phyloP scores from a whole-genome alignment of 2,113 vertebrate genomes.

The Bufo gargarizans region DNA sequence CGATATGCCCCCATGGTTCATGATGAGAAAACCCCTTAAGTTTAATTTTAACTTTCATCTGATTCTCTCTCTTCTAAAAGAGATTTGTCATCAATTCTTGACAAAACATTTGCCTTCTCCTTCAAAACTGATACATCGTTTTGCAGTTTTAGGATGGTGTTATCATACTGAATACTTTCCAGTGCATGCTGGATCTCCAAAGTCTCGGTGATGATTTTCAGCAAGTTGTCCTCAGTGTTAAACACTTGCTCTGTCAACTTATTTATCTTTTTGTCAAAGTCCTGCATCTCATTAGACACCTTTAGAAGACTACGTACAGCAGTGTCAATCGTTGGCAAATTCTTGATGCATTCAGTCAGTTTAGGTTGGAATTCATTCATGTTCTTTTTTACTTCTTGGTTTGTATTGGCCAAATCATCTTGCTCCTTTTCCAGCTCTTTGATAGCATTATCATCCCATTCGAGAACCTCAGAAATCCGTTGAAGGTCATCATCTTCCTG shows the following conservation, averaged over 20 bases:
- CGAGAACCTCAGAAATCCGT: constrained; percentile 73
- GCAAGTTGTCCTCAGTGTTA: constrained; percentile 81
- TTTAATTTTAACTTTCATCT: constrained; percentile 57
- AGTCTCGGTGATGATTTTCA: constrained; percentile 79
- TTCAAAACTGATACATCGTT: constrained; percentile 72
- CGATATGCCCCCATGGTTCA: no score
- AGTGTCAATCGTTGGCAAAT: constrained; percentile 83
- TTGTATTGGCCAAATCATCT: constrained; percentile 67
- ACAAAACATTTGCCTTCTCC: constrained; percentile 67
- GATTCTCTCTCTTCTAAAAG: constrained; percentile 61
- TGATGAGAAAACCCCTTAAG: neutral
- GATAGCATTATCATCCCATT: constrained; percentile 75
- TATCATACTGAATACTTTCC: constrained; percentile 77
- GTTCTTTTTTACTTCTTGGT: constrained; percentile 72
- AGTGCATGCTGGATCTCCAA: constrained; percentile 75
- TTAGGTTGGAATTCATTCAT: constrained; percentile 76
- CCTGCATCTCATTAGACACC: constrained; percentile 78
- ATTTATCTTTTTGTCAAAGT: constrained; percentile 78
- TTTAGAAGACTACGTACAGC: constrained; percentile 83
- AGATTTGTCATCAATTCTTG: constrained; percentile 60
- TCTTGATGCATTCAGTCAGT: constrained; percentile 77
- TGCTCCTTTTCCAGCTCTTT: constrained; percentile 76
- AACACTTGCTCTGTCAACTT: constrained; percentile 81
- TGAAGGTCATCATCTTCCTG: constrained; percentile 86
- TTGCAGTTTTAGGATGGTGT: constrained; percentile 73